Evolutionary conservation across 2,797 vertebrate genomes (phyloP).

Genomic region (Mareca penelope): DNA sequence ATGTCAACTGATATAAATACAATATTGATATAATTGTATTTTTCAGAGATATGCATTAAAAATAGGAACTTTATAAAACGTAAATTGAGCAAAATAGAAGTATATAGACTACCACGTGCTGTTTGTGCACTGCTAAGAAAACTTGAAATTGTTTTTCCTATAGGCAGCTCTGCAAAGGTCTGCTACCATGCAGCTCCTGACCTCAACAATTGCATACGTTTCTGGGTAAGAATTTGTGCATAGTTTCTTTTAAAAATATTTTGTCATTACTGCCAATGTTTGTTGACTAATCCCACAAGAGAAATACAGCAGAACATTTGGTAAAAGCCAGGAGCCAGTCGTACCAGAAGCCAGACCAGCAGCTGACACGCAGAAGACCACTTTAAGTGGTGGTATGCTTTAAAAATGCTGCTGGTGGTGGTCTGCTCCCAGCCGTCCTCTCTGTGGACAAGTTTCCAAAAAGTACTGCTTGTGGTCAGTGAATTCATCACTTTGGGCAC

Average conservation of each 20-base stretch:
- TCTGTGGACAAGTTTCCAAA: not conserved
- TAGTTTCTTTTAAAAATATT: not conserved
- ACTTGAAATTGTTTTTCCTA: not conserved
- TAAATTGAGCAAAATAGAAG: slow-evolving; percentile 19
- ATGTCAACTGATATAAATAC: slow-evolving; percentile 58
- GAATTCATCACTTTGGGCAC: not conserved
- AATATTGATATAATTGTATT: slow-evolving; percentile 51
- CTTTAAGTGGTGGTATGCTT: not conserved
- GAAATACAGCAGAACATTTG: not conserved
- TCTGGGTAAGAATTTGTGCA: not conserved
- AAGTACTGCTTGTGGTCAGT: not conserved
- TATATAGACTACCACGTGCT: not conserved
- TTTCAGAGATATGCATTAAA: not conserved
- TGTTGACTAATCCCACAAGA: not conserved
- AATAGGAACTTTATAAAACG: not conserved
- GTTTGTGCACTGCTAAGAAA: not conserved
- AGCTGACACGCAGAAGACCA: not conserved
- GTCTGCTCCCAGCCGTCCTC: not conserved
- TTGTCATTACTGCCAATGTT: not conserved
- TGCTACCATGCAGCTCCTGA: not conserved
- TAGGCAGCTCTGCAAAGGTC: not conserved
- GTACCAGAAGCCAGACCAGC: no score
- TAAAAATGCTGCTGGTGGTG: not conserved
- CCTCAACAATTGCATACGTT: not conserved
- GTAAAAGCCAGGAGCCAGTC: not conserved